phyloP scores from a whole-genome alignment of 2,113 vertebrate genomes.

The Cairina moschata region DNA sequence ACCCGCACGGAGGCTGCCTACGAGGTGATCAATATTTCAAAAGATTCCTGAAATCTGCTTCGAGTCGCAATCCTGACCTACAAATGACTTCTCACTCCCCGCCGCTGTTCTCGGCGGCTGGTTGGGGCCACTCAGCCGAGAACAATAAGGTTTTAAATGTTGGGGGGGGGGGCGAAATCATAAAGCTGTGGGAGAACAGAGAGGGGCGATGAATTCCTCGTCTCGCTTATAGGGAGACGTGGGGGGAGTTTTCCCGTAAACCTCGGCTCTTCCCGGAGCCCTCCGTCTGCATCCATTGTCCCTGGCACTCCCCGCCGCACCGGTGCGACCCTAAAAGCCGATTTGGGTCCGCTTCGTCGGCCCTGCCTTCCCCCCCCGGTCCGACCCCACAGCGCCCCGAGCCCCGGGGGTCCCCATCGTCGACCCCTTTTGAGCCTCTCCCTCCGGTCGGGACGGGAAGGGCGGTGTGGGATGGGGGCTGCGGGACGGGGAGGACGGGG shows the following conservation, averaged over 20 bases:
- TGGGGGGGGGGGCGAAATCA: neutral
- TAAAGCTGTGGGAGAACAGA: neutral
- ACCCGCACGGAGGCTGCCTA: neutral
- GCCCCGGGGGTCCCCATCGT: neutral
- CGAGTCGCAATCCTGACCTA: constrained; percentile 74
- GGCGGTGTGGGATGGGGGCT: too few species aligned
- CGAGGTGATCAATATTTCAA: constrained; percentile 49
- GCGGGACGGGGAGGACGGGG: too few species aligned
- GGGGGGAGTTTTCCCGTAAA: neutral
- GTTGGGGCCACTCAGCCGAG: constrained; percentile 64
- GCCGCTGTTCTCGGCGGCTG: constrained; percentile 38
- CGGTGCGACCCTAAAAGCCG: neutral
- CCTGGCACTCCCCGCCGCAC: neutral
- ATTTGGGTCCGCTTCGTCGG: neutral
- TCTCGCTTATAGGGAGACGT: neutral
- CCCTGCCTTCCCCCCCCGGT: neutral
- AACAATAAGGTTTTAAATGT: constrained; percentile 40
- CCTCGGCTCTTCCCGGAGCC: neutral
- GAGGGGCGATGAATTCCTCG: neutral
- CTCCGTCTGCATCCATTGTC: neutral
- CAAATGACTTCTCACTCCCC: constrained; percentile 80
- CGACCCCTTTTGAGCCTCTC: too few species aligned
- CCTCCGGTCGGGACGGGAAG: too few species aligned
- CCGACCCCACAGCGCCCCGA: neutral
- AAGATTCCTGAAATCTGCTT: constrained; percentile 58